phyloP scores from a whole-genome alignment of 2,888 invertebrate species.

The Apamea sordens region DNA sequence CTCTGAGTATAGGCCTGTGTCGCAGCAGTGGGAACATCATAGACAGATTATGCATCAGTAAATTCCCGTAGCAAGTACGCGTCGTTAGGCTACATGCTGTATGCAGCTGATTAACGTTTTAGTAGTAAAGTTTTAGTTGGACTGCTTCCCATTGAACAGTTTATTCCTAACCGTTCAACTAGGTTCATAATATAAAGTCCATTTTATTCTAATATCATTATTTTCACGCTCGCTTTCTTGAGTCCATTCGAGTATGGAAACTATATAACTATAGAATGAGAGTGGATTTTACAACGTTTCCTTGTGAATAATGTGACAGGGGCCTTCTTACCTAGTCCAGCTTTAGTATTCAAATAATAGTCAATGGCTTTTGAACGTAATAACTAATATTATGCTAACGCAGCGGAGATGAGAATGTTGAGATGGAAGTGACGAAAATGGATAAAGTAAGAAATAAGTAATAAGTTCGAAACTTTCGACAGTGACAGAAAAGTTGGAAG shows the following conservation, averaged over 20 bases:
- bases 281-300: constrained; percentile 32
- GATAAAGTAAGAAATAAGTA: too few species aligned
- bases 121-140: neutral
- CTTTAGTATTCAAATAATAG: neutral
- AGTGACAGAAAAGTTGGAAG: too few species aligned
- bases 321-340: neutral
- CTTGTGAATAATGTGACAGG: constrained; percentile 25
- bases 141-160: neutral
- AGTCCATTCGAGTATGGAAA: constrained; percentile 22
- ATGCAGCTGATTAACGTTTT: neutral
- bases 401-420: neutral
- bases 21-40: too few species aligned
- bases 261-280: constrained; percentile 9
- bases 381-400: neutral
- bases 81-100: neutral
- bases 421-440: neutral
- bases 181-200: neutral
- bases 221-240: constrained; percentile 18
- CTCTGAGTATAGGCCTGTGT: too few species aligned
- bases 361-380: neutral
- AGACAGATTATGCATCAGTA: too few species aligned
- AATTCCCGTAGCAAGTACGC: too few species aligned
- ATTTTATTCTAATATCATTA: constrained; percentile 33
- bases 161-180: neutral
- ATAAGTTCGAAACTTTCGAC: too few species aligned